Evolutionary conservation across 1,140 invertebrate species (phyloP), one percentile per base, ranked within the genome.

Genomic region (Drusus annulatus): DNA sequence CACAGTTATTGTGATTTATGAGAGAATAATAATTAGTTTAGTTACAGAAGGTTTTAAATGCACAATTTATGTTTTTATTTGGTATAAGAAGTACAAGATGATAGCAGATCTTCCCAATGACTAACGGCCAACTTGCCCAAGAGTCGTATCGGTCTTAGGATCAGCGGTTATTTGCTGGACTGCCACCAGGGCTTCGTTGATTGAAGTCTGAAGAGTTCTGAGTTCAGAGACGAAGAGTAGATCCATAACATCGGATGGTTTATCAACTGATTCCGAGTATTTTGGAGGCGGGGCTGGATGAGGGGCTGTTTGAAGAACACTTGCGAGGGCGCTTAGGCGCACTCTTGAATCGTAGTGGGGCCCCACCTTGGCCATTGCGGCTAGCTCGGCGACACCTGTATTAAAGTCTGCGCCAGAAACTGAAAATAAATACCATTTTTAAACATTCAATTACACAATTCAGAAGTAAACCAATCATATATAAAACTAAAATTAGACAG

Each of bases 161-260:
- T 99, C 95, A 8, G 98, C 98, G 16, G 98, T 99, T 6, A 99
- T 91, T 79, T 90, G 93, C 91, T 99, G 98, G 1, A 98, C 95
- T 77, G 92, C 91, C 2, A 99, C 98, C 85, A 99, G 95, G 3
- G 95, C 93, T 89, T 98, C 95, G 89, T 99, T 99, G 51, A 99
- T 98, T 85, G 93, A 93, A 0, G 97, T 99, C 89, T 99, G 98
- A 23, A 99, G 91, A 81, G 97, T 92, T 82, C 98, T 90, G 7
- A 99, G 88, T 87, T 98, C 96, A 85, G 97, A 94, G 82, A 99
- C 95, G 87, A 98, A 98, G 3, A 99, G 87, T 17, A 99, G 91
- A 52, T 96, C 92, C 25, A 99, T 89, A 54, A 98, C 88, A 85
- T 91, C 91, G n/a, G 90, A 85, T 28, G 94, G 92, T 85, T 93